A percentile compares a stretch with the other conserved stretches of the same genome.
phyloP scores from a whole-genome alignment of 2,888 invertebrate genomes.

The Dasypogon diadema region DNA sequence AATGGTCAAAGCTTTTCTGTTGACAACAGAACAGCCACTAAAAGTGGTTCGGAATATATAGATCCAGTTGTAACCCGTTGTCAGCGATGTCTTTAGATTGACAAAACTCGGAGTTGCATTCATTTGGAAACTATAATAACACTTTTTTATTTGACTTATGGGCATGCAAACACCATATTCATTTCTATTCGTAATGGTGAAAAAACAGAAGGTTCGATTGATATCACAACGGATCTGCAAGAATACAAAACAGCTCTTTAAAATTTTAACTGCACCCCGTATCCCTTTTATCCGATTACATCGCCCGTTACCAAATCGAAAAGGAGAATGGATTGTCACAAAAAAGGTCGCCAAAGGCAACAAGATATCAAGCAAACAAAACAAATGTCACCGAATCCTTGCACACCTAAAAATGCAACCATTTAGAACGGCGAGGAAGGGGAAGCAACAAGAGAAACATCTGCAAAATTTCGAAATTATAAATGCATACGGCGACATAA shows the following conservation, averaged over 20 bases:
- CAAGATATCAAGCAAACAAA: constrained; percentile 41
- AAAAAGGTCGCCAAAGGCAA: constrained; percentile 46
- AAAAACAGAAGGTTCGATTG: no score
- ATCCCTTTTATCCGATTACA: constrained; percentile 30
- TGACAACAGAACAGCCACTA: no score
- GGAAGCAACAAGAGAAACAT: constrained; percentile 31
- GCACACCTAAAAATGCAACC: background rate
- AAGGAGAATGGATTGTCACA: constrained; percentile 7
- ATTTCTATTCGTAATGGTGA: no score
- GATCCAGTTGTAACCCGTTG: no score
- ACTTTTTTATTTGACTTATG: no score
- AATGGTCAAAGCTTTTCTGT: no score
- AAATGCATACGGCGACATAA: background rate
- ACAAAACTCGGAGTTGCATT: no score
- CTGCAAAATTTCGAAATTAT: constrained; percentile 50
- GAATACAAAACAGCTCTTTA: background rate
- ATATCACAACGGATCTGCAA: no score
- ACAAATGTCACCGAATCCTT: constrained; percentile 39
- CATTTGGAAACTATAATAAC: no score
- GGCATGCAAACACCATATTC: no score
- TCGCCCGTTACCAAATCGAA: background rate
- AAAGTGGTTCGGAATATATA: no score
- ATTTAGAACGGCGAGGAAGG: background rate
- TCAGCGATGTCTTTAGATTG: no score
- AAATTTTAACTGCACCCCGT: background rate